A percentile compares a stretch with the other conserved stretches of the same genome.
Evolutionary conservation across 53 echinoderm and acorn worm genomes (phyloP).

Genomic region (Mesocentrotus franciscanus): DNA sequence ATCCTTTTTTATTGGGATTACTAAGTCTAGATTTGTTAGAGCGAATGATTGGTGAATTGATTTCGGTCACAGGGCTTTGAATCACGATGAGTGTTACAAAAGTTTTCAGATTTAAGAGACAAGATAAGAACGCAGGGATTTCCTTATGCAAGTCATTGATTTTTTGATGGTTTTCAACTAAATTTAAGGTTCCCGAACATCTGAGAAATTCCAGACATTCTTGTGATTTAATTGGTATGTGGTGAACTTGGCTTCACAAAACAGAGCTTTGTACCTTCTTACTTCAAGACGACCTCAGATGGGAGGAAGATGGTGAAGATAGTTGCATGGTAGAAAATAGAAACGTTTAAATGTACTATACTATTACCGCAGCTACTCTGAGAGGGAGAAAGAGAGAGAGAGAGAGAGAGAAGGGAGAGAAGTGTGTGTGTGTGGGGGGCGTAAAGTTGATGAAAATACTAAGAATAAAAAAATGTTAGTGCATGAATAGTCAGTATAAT

Average conservation of each 20-base stretch:
- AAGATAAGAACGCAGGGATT: conserved; percentile 3
- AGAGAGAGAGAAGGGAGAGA: neutral
- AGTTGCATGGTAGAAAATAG: neutral
- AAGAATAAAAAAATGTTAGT: no score
- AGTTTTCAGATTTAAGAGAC: neutral
- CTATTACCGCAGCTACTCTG: neutral
- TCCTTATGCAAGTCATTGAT: neutral
- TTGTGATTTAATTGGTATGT: neutral
- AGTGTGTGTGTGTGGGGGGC: no score
- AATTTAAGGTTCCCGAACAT: neutral
- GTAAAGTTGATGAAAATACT: no score
- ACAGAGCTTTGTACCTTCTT: neutral
- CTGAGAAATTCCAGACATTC: neutral
- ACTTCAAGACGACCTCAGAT: neutral
- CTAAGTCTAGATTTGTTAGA: conserved; percentile 19
- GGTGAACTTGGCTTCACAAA: conserved; percentile 11
- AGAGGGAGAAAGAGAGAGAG: neutral
- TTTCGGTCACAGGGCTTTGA: conserved; percentile 3
- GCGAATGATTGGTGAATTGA: neutral
- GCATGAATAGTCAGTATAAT: no score
- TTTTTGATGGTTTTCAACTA: neutral
- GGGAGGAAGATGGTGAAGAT: neutral
- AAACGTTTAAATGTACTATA: neutral
- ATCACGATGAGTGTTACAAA: conserved; percentile 1
- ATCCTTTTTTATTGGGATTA: neutral